Base-by-base conservation (phyloP, 2,797 vertebrate species). In the Schizothorax lantsangensis region DNA sequence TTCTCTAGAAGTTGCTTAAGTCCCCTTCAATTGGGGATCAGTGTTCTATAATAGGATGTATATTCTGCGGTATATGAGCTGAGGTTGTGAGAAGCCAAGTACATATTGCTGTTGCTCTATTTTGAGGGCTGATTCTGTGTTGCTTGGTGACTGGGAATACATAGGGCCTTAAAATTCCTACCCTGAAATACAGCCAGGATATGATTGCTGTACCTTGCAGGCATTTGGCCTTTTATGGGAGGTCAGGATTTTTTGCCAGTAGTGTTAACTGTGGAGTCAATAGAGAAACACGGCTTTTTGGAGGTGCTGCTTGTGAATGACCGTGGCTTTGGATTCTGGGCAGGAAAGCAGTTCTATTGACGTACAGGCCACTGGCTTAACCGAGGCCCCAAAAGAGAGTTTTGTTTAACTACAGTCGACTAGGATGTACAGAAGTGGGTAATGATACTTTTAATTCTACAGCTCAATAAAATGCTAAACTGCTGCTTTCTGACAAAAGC, bases 201-300 rank as follows among this genome's bases (percentile, higher is more conserved):
- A 85, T 62, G 74, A 87, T 62, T 79, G 54, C 68, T 86, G 80
- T 81, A 83, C 81, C 88, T 59, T 74, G 79, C 62, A 84, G 87
- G 33, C 81, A 73, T 21, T 81, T 84, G 89, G 49, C 86, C 88
- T 91, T 88, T 86, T 89, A 89, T 54, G 66, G 59, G 90, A 89
- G 88, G 87, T 89, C 87, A 85, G 81, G 83, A 77, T 79, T 85
- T n/a, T 88, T 90, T 91, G 90, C 90, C 91, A 82, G 86, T 75
- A 89, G 90, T 88, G 91, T 92, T 91, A 92, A 83, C 73, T 88
- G 85, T 88, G 81, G 23, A 88, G 90, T 92, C 89, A 91, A 87
- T 80, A 21, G 45, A 68, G 69, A 66, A 87, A 79, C 33, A 7
- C 33, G 40, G 64, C 38, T 33, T 85, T 74, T 79, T 64, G 30